Conservation (phyloP, 53 echinoderm and acorn worm species). For the Actinopyga echinites region DNA sequence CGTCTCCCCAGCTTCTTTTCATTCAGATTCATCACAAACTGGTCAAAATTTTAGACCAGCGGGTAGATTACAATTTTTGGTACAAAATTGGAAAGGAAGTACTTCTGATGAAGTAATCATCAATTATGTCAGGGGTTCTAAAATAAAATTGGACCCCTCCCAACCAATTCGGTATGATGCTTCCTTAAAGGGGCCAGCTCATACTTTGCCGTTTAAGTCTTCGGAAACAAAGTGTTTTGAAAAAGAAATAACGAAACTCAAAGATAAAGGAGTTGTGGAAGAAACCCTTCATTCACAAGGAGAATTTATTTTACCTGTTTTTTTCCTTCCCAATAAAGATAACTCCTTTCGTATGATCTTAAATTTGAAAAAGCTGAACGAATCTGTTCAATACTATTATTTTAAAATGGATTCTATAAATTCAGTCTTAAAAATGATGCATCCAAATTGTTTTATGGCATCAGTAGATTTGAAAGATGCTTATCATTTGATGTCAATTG, state of each 20-base stretch:
- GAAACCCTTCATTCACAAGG: neutral
- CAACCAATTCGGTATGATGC: neutral
- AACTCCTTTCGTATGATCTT: conserved; percentile 54
- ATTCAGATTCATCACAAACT: neutral
- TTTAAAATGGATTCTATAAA: conserved; percentile 60
- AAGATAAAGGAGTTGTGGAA: neutral
- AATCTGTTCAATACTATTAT: conserved; percentile 54
- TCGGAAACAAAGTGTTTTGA: conserved; percentile 5
- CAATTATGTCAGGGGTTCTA: neutral
- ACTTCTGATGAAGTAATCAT: too few species aligned
- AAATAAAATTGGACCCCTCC: neutral
- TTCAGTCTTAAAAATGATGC: conserved; percentile 44
- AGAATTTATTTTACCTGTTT: conserved; percentile 54
- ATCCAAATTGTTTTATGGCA: conserved; percentile 52
- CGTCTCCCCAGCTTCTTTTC: neutral
- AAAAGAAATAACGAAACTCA: neutral
- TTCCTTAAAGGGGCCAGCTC: conserved; percentile 13
- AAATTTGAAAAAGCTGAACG: conserved; percentile 52
- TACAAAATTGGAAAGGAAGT: too few species aligned
- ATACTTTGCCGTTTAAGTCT: neutral
- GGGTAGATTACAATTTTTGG: neutral
- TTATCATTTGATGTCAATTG: conserved; percentile 58
- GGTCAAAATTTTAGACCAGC: conserved; percentile 20
- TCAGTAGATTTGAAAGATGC: conserved; percentile 57
- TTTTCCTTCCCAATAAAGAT: conserved; percentile 45